Base-by-base conservation (phyloP, 2,888 invertebrate genomes). In the Volucella inflata region DNA sequence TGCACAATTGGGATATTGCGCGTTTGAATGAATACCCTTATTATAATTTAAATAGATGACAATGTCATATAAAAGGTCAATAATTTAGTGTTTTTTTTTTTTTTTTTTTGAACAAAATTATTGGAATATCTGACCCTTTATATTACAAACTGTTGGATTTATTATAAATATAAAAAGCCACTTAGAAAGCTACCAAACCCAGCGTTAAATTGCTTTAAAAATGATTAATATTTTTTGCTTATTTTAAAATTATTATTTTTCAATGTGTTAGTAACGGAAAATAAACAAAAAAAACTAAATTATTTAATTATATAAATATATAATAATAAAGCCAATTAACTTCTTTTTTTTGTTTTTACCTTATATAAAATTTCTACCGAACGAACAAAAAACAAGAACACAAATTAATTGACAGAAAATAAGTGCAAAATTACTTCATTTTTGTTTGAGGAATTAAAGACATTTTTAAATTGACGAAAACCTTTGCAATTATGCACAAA, bases 291-390 rank as follows among this genome's bases (percentile, higher is more conserved):
- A 53, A 21, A 55, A 16, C 62, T 62, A 44, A n/a, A 12, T 30
- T 44, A 14, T 44, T 36, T 11, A 30, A 16, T 55, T 17, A 50
- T n/a, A n/a, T n/a, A n/a, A n/a, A n/a, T 30, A 30, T 30, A 30
- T 30, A 0, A 40, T 55, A 51, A 44, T 11, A 36, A 59, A 16
- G n/a, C 3, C 8, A 42, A 36, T 46, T 55, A 0, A 2, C 2
- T 2, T 21, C 1, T 3, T 38, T 30, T 46, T 16, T 60, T 57
- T 51, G 42, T 46, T 70, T 55, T 6, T 65, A 38, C 8, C 48
- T 65, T 55, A 62, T 87, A 90, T 89, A 91, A 91, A 91, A 91
- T 90, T 88, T 91, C 91, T 91, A 91, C 91, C 91, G 90, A 90
- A 88, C 60, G 87, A 62, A 55, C 11, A 55, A 2, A 79, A 84